Evolutionary conservation across 2,113 vertebrate species (phyloP), one percentile per base, ranked within the genome.

Genomic region (Xenopus laevis): DNA sequence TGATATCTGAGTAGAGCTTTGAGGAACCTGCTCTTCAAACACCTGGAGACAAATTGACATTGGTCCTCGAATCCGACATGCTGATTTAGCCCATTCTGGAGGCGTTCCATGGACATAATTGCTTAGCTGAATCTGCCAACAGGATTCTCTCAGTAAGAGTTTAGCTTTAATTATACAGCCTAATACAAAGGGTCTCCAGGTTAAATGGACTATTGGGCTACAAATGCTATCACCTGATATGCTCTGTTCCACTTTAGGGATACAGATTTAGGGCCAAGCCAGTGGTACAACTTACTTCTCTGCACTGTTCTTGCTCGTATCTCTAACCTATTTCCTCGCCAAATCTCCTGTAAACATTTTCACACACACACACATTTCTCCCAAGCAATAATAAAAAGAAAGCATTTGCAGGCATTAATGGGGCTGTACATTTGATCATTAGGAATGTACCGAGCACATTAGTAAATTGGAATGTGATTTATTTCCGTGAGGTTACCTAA

Each of bases 401-500:
- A 23, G 18, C 21, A 23, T 27, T 13, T 60, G 20, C 4, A 18
- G 20, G 58, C 27, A 23, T 27, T 60, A 60, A 23, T 18, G 10
- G 58, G 1, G 21, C 61, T 52, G 78, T 21, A 74, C 80, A 78
- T 78, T 40, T 65, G 71, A 77, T 79, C 80, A 79, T 71, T 71
- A 40, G 44, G 18, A 62, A 68, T 77, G 16, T 59, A 55, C 9
- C 53, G 16, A 55, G 20, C 61, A 62, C 61, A 23, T 45, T 71
- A 62, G 17, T 40, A 52, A 64, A 10, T 55, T 52, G 50, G 17
- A 60, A 71, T 79, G 23, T 55, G 46, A 68, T 79, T 84, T 85
- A 81, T 86, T 83, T 82, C 83, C 85, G 86, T 62, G 85, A 81
- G 81, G 0, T 65, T 84, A 79, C 82, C 85, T 85, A 77, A 85